Conservation (phyloP, 1,140 invertebrate genomes). For the Coptotermes formosanus region DNA sequence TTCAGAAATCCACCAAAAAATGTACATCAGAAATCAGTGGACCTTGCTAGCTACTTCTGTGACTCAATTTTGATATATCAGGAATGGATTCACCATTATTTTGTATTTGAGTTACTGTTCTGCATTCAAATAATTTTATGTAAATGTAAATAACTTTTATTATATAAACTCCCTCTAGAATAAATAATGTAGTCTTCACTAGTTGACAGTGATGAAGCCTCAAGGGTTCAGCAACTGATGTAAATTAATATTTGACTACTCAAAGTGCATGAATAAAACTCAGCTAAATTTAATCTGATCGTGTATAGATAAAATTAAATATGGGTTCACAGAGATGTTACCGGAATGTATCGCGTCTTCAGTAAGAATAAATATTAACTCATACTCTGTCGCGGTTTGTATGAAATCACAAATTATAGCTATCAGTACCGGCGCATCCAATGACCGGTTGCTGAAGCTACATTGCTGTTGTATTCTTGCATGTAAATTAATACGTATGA, state of each 20-base stretch:
- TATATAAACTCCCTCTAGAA: background rate
- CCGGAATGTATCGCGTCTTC: background rate
- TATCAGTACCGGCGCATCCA: background rate
- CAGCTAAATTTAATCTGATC: background rate
- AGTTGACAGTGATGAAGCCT: background rate
- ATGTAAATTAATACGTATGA: conserved; percentile 11
- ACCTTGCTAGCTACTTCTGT: too few species aligned
- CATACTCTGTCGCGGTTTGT: background rate
- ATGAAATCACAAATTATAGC: conserved; percentile 10
- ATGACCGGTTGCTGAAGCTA: background rate
- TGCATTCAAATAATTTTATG: too few species aligned
- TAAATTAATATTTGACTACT: conserved; percentile 6
- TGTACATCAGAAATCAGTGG: too few species aligned
- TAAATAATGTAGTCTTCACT: background rate
- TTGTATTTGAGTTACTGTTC: too few species aligned
- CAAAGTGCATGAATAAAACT: background rate
- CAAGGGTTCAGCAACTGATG: background rate
- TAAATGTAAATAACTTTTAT: background rate
- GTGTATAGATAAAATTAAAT: background rate
- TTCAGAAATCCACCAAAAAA: too few species aligned
- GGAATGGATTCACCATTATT: too few species aligned
- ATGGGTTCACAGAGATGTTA: background rate
- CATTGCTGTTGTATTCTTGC: background rate
- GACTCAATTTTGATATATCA: too few species aligned
- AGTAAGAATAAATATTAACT: background rate